A percentile compares a stretch with the other conserved stretches of the same genome.
Conservation (phyloP, 1,140 invertebrate species). For the Samia ricini region DNA sequence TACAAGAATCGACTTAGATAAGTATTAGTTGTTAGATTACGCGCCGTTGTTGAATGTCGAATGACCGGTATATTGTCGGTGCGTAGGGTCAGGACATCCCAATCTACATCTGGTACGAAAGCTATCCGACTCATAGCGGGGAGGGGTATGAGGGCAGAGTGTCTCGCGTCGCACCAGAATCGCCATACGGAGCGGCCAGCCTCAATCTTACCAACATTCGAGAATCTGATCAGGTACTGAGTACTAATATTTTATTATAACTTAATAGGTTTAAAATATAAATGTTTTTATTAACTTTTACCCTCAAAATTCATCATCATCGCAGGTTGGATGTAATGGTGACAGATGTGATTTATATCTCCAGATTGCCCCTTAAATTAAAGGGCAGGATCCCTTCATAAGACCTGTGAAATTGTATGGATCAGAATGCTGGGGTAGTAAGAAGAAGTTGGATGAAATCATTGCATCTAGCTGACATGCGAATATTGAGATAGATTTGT, state of each 20-base stretch:
- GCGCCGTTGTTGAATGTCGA: constrained; percentile 37
- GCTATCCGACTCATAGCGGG: constrained; percentile 95
- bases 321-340: no score
- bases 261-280: not conserved
- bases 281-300: not conserved
- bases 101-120: constrained; percentile 98
- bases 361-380: no score
- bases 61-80: constrained; percentile 28
- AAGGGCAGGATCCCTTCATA: no score
- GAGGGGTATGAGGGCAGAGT: constrained; percentile 95
- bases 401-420: no score
- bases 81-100: constrained; percentile 93
- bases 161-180: constrained; percentile 90
- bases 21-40: constrained; percentile 16
- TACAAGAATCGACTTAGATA: constrained; percentile 5
- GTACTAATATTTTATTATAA: not conserved
- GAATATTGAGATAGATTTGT: no score
- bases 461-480: no score
- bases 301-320: no score
- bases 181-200: constrained; percentile 92
- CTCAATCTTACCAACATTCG: constrained; percentile 95
- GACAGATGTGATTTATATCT: no score
- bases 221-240: constrained; percentile 88
- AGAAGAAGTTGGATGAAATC: no score
- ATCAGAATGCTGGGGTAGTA: no score